phyloP scores from a whole-genome alignment of 2,888 invertebrate genomes.

The Thecocarcelia acutangulata region DNA sequence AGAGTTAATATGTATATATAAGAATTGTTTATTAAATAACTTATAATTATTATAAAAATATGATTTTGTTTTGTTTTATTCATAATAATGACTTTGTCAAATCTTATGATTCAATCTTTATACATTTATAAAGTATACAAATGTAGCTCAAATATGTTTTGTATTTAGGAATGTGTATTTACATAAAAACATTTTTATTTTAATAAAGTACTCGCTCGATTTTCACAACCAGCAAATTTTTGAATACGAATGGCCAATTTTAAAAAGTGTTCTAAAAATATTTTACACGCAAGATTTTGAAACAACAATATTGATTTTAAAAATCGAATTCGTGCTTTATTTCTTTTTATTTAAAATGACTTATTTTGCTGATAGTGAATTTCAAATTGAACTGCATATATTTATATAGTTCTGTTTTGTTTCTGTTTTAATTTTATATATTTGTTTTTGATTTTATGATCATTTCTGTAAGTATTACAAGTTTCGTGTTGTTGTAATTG shows the following conservation, averaged over 20 bases:
- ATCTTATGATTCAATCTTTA: slow-evolving; percentile 28
- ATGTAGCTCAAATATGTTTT: slow-evolving; percentile 22
- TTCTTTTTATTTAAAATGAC: background rate
- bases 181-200: slow-evolving; percentile 15
- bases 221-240: background rate
- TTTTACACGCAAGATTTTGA: background rate
- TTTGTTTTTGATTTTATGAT: background rate
- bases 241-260: background rate
- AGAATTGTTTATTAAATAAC: slow-evolving; percentile 49
- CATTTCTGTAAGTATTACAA: too few species aligned
- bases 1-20: slow-evolving; percentile 38
- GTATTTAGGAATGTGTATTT: slow-evolving; percentile 51
- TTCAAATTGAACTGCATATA: too few species aligned
- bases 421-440: too few species aligned
- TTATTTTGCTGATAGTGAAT: too few species aligned
- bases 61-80: slow-evolving; percentile 1
- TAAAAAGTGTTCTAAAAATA: background rate
- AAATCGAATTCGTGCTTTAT: slow-evolving; percentile 2
- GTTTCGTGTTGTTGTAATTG: background rate
- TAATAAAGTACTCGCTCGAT: slow-evolving; percentile 6
- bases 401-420: too few species aligned
- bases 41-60: slow-evolving; percentile 51
- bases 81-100: slow-evolving; percentile 23
- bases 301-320: background rate
- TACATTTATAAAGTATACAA: slow-evolving; percentile 5